Evolutionary conservation across 1,140 invertebrate genomes (phyloP).

Genomic region (Papilio polytes): DNA sequence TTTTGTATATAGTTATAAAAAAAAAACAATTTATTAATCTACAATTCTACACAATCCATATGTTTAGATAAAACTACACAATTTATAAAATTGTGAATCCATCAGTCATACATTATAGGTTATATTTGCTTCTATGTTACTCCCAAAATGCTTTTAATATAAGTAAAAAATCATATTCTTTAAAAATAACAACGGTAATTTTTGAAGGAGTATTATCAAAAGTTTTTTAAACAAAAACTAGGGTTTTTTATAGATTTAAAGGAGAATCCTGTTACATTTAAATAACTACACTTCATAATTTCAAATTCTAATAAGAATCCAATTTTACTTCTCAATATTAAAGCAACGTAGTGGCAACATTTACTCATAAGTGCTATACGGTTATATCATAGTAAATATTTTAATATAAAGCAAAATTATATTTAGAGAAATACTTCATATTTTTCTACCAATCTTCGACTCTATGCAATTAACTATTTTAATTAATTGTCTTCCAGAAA

Average conservation of each 20-base stretch:
- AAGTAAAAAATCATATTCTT: background rate
- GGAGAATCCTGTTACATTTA: background rate
- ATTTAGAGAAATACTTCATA: slow-evolving; percentile 71
- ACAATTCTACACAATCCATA: slow-evolving; percentile 4
- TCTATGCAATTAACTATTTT: slow-evolving; percentile 39
- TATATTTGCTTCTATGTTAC: background rate
- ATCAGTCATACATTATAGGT: background rate
- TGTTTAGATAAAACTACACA: slow-evolving; percentile 2
- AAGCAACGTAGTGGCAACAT: slow-evolving; percentile 21
- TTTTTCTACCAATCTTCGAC: slow-evolving; percentile 68
- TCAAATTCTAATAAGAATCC: background rate
- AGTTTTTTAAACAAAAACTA: no score
- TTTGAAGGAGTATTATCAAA: background rate
- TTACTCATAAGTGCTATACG: slow-evolving; percentile 26
- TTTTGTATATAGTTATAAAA: slow-evolving; percentile 33
- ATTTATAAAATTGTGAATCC: background rate
- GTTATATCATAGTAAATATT: slow-evolving; percentile 43
- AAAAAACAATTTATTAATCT: background rate
- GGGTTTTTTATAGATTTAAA: no score
- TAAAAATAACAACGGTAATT: background rate
- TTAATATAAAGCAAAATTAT: slow-evolving; percentile 47
- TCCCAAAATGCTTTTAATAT: background rate
- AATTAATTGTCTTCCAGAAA: background rate
- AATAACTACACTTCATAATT: background rate
- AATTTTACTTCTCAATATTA: slow-evolving; percentile 3